These are phyloP conservation scores for Zoanthus sansibaricus DNA, from an alignment of 92 coral and sea anemone species.

Conservation along the genomic window DNA sequence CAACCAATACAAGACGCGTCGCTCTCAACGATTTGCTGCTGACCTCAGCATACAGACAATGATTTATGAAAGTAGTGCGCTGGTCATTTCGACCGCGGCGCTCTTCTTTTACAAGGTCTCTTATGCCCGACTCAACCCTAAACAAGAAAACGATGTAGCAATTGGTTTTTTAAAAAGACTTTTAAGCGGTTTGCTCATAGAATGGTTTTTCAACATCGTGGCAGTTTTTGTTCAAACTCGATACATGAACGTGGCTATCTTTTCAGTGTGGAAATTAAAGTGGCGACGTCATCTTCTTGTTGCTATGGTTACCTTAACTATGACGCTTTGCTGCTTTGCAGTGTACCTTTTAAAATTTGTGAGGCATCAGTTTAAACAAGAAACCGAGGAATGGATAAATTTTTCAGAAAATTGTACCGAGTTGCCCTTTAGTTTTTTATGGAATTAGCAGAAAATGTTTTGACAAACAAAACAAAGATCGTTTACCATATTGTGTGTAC, in stretches of 20 bases:
- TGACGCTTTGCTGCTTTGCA: conserved; percentile 11
- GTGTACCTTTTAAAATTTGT: conserved; percentile 10
- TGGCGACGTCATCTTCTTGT: conserved; percentile 39
- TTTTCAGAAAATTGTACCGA: conserved; percentile 6
- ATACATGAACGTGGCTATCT: conserved; percentile 12
- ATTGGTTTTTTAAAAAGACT: conserved; percentile 14
- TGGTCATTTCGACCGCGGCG: neutral
- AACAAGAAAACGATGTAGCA: neutral
- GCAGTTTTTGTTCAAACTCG: conserved; percentile 19
- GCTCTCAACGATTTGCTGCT: conserved; percentile 21
- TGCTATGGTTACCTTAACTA: neutral
- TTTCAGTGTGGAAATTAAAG: conserved; percentile 18
- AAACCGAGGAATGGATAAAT: neutral
- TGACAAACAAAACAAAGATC: too few species aligned
- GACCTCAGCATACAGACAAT: conserved; percentile 34
- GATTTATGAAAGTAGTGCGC: conserved; percentile 17
- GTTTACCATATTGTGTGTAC: too few species aligned
- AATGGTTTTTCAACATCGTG: conserved; percentile 25
- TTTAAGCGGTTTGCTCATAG: conserved; percentile 18
- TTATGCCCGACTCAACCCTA: neutral
- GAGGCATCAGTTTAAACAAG: neutral
- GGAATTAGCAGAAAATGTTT: too few species aligned
- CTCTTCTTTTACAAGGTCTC: neutral
- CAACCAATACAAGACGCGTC: conserved; percentile 7
- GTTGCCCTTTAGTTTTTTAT: neutral